These are phyloP conservation scores for Nycticryphes semicollaris DNA, from an alignment of 2,113 vertebrate species.

Conservation along the genomic window DNA sequence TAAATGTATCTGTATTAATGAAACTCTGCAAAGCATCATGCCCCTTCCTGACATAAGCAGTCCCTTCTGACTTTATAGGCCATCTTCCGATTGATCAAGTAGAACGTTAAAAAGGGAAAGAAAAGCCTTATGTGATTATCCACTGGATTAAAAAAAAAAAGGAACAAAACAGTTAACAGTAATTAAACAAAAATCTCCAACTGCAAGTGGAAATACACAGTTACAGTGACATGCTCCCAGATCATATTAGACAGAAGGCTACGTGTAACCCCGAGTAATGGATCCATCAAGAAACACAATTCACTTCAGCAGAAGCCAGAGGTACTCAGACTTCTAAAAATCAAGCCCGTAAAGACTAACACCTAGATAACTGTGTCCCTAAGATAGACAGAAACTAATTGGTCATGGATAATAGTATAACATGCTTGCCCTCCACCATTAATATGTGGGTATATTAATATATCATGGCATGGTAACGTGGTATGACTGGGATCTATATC, in stretches of 20 bases:
- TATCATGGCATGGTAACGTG: conserved; percentile 52
- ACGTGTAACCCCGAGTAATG: neutral
- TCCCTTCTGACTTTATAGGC: neutral
- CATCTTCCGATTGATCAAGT: neutral
- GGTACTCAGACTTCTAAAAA: conserved; percentile 11
- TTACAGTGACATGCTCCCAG: neutral
- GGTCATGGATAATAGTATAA: conserved; percentile 68
- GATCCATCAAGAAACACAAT: neutral
- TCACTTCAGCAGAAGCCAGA: neutral
- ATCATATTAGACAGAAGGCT: neutral
- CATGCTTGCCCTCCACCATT: conserved; percentile 57
- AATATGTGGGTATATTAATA: conserved; percentile 63
- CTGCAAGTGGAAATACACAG: neutral
- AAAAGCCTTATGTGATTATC: neutral
- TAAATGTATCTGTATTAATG: neutral
- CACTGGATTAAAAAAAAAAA: neutral
- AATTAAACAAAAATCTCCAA: neutral
- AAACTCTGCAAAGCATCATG: neutral
- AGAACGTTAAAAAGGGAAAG: neutral
- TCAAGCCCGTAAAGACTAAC: conserved; percentile 12
- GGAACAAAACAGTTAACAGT: neutral
- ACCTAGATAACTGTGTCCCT: conserved; percentile 33
- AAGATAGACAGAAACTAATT: conserved; percentile 63
- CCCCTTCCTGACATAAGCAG: neutral
- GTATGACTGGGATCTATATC: conserved; percentile 66